These are phyloP conservation scores for Bradypodion ventrale DNA, from an alignment of 2,797 vertebrate genomes.

Conservation along the genomic window DNA sequence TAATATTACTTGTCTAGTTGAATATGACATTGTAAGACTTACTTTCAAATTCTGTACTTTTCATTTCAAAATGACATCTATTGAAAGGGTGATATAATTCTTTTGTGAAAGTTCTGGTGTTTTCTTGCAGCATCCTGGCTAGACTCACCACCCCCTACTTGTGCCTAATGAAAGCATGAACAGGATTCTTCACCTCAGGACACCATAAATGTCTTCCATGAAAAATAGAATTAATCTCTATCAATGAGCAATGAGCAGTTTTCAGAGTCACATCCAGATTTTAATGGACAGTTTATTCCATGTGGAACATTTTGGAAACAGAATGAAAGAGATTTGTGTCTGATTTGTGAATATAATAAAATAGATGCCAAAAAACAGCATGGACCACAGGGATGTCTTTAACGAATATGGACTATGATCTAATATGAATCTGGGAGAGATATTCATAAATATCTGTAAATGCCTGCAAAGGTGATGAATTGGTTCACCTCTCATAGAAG, in stretches of 20 bases:
- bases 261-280: constrained; percentile 25
- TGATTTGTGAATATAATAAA: constrained; percentile 1
- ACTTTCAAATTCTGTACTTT: neutral
- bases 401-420: neutral
- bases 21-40: neutral
- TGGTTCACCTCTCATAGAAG: neutral
- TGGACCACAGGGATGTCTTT: neutral
- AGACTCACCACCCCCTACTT: neutral
- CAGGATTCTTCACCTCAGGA: neutral
- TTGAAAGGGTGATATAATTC: too few species aligned
- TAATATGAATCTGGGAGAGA: neutral
- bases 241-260: constrained; percentile 33
- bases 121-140: neutral
- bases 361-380: constrained; percentile 24
- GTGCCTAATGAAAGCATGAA: neutral
- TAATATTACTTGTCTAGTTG: neutral
- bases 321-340: constrained; percentile 35
- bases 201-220: constrained; percentile 1
- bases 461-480: neutral
- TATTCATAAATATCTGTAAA: neutral
- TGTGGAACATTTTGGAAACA: constrained; percentile 43
- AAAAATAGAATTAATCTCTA: constrained; percentile 15
- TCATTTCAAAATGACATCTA: neutral
- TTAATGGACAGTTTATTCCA: constrained; percentile 20
- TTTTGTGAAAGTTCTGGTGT: neutral